These are phyloP conservation scores for Meta bourneti DNA, from an alignment of 2,888 invertebrate species.

Conservation along the genomic window DNA sequence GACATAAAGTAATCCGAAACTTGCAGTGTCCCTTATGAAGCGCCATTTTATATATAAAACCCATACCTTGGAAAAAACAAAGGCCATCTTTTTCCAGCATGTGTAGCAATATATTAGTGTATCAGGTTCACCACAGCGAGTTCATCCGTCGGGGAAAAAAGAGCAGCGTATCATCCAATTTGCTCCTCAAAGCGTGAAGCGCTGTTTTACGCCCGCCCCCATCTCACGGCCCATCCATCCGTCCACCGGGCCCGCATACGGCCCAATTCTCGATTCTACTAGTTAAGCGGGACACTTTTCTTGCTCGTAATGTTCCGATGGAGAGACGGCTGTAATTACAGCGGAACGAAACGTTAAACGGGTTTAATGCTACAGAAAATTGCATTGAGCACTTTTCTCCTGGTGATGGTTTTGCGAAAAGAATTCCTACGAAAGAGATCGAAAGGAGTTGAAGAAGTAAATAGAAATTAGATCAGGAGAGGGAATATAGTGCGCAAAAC, in stretches of 20 bases:
- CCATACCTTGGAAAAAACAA: not conserved
- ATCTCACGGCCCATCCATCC: not conserved
- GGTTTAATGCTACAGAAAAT: slow-evolving; percentile 12
- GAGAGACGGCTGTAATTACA: slow-evolving; percentile 27
- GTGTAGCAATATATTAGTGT: not conserved
- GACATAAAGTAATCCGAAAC: not conserved
- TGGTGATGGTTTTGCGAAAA: not conserved
- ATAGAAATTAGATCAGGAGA: not conserved
- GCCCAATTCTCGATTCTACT: not conserved
- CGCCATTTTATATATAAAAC: not conserved
- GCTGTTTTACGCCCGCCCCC: not conserved
- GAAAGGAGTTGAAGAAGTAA: not conserved
- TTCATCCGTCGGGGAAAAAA: not conserved
- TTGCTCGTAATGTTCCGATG: slow-evolving; percentile 6
- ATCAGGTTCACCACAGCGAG: not conserved
- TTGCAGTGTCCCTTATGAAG: not conserved
- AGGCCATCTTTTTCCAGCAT: not conserved
- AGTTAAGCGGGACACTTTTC: slow-evolving; percentile 18
- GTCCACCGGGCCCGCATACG: slow-evolving; percentile 17
- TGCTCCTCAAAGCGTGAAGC: not conserved
- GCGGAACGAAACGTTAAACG: slow-evolving; percentile 31
- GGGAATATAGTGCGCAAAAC: too few species aligned
- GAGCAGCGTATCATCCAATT: slow-evolving; percentile 24
- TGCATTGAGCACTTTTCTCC: not conserved
- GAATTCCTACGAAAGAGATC: not conserved